A percentile compares a stretch with the other conserved stretches of the same genome.
Conservation (phyloP, 1,140 invertebrate genomes). For the Ectropis grisescens region DNA sequence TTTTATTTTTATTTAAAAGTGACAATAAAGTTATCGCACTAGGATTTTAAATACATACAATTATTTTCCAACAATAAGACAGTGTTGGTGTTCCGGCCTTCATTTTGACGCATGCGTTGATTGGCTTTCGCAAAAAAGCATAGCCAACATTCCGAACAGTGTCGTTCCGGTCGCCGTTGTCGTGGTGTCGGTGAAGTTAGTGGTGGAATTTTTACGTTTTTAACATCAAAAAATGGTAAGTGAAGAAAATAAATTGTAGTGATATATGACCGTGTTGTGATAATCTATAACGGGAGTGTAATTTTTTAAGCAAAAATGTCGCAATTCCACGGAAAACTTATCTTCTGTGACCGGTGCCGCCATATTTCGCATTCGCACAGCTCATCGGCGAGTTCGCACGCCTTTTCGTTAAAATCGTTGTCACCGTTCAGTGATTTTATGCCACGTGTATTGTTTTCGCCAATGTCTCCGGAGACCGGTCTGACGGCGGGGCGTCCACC, state of each 20-base stretch:
- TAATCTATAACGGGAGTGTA: slow-evolving; percentile 17
- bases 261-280: slow-evolving; percentile 34
- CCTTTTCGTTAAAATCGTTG: slow-evolving; percentile 56
- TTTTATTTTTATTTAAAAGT: too few species aligned
- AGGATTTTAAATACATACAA: too few species aligned
- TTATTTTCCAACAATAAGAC: too few species aligned
- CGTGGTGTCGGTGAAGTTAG: slow-evolving; percentile 63
- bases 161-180: slow-evolving; percentile 66
- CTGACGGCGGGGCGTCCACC: slow-evolving; percentile 4
- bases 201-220: slow-evolving; percentile 65
- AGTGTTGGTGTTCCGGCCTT: slow-evolving; percentile 6
- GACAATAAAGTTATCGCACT: too few species aligned
- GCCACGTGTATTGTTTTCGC: slow-evolving; percentile 59
- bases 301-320: slow-evolving; percentile 15
- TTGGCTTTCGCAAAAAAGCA: slow-evolving; percentile 45
- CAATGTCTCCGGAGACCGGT: slow-evolving; percentile 6
- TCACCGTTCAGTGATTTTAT: slow-evolving; percentile 65
- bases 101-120: slow-evolving; percentile 65
- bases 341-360: slow-evolving; percentile 52
- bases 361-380: slow-evolving; percentile 64
- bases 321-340: slow-evolving; percentile 29
- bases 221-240: slow-evolving; percentile 70
- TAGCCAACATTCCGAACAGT: slow-evolving; percentile 62
- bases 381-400: slow-evolving; percentile 52
- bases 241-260: slow-evolving; percentile 52